These are phyloP conservation scores for Sebastes nivosus DNA, from an alignment of 2,797 vertebrate species.

Conservation along the genomic window DNA sequence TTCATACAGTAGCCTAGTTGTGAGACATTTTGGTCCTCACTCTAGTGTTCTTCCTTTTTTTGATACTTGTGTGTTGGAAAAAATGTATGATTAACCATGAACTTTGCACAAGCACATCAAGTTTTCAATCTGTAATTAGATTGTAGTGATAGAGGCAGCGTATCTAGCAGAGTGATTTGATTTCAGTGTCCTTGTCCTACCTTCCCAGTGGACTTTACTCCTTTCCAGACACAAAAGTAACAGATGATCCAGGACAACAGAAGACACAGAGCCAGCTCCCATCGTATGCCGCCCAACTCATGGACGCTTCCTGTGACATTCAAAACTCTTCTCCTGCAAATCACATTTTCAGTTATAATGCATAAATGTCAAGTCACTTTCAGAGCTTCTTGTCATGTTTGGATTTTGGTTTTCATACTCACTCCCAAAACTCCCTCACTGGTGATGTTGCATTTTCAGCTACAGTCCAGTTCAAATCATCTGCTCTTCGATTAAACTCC, in stretches of 20 bases:
- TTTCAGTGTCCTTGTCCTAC: conserved; percentile 65
- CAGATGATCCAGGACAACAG: conserved; percentile 93
- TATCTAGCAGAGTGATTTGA: background rate
- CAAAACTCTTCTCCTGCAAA: conserved; percentile 89
- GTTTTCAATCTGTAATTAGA: background rate
- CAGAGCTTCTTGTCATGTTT: background rate
- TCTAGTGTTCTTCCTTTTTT: background rate
- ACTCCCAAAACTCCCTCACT: conserved; percentile 89
- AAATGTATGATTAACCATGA: background rate
- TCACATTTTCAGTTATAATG: background rate
- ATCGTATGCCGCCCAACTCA: conserved; percentile 88
- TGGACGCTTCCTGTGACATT: conserved; percentile 87
- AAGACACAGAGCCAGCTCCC: conserved; percentile 94
- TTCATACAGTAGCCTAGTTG: background rate
- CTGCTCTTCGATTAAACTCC: conserved; percentile 82
- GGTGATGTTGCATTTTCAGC: conserved; percentile 81
- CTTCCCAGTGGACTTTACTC: conserved; percentile 96
- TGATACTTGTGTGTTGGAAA: background rate
- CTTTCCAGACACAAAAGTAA: conserved; percentile 98
- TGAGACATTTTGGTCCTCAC: background rate
- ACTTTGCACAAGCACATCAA: background rate
- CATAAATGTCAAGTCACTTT: background rate
- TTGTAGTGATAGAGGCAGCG: background rate
- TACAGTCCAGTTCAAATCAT: conserved; percentile 70
- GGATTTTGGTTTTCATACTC: conserved; percentile 59